Conservation (phyloP, 2,113 vertebrate genomes). For the Neolamprologus longior region DNA sequence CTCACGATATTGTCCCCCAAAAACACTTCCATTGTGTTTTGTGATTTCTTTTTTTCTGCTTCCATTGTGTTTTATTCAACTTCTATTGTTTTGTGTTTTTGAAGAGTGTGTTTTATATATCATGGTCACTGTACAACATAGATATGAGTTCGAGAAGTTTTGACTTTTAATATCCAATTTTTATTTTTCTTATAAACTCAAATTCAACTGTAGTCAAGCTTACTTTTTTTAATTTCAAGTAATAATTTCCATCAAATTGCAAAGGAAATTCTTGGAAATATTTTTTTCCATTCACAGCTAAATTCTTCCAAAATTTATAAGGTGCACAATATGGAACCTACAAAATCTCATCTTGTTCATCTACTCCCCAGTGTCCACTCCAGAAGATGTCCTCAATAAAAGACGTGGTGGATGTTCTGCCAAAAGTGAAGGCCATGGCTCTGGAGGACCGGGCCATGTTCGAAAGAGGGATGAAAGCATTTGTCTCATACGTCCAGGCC, state of each 20-base stretch:
- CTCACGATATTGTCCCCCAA: neutral
- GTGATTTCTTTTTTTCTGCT: neutral
- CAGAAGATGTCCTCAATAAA: slow-evolving; percentile 72
- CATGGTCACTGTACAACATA: neutral
- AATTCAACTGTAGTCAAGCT: neutral
- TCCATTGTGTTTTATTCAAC: neutral
- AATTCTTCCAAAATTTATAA: neutral
- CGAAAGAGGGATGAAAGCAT: slow-evolving; percentile 87
- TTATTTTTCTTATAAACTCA: neutral
- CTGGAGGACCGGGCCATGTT: slow-evolving; percentile 84
- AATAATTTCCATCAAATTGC: neutral
- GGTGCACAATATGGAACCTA: neutral
- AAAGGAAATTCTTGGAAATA: neutral
- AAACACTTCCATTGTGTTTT: neutral
- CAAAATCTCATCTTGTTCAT: neutral
- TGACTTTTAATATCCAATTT: neutral
- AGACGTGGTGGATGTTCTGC: slow-evolving; percentile 77
- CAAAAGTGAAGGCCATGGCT: slow-evolving; percentile 79
- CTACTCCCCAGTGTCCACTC: slow-evolving; percentile 80
- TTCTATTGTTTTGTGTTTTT: neutral
- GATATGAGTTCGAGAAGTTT: neutral
- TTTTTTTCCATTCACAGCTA: neutral
- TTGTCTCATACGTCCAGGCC: slow-evolving; percentile 86
- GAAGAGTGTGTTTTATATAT: neutral
- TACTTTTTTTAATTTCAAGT: neutral